Conservation (phyloP, 2,888 invertebrate species). For the Melinaea marsaeus region DNA sequence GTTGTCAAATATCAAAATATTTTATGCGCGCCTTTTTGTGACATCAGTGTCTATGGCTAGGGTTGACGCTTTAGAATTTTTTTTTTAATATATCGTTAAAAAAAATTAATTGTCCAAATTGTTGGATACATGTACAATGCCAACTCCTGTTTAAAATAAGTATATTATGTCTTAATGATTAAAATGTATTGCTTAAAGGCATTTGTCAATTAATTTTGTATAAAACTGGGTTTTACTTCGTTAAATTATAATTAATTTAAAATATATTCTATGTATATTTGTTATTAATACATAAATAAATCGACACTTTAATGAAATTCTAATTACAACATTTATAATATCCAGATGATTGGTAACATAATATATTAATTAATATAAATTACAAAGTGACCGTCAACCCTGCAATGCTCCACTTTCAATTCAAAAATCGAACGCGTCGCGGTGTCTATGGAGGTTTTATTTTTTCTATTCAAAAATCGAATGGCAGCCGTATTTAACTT, state of each 20-base stretch:
- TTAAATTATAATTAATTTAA: too few species aligned
- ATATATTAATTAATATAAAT: too few species aligned
- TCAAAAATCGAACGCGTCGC: conserved; percentile 58
- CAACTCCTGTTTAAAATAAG: neutral
- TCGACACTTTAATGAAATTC: too few species aligned
- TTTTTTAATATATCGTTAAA: neutral
- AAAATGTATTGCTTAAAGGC: too few species aligned
- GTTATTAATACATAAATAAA: too few species aligned
- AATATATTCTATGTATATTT: too few species aligned
- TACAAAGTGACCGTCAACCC: conserved; percentile 39
- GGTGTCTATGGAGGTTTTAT: conserved; percentile 53
- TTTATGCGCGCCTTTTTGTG: conserved; percentile 68
- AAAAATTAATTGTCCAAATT: neutral
- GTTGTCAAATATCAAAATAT: conserved; percentile 76
- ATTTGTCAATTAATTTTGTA: too few species aligned
- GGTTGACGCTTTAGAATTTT: conserved; percentile 41
- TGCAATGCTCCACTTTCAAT: conserved; percentile 55
- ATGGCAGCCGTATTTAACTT: conserved; percentile 57
- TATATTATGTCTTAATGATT: conserved; percentile 7
- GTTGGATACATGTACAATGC: too few species aligned
- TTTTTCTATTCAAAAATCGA: conserved; percentile 55
- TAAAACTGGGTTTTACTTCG: too few species aligned
- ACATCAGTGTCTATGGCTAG: conserved; percentile 47
- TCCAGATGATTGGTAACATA: too few species aligned
- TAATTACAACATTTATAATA: too few species aligned